Percentiles rank a stretch among this genome's conserved stretches.
phyloP scores from a whole-genome alignment of 2,888 invertebrate genomes.

The Pammene fasciana region DNA sequence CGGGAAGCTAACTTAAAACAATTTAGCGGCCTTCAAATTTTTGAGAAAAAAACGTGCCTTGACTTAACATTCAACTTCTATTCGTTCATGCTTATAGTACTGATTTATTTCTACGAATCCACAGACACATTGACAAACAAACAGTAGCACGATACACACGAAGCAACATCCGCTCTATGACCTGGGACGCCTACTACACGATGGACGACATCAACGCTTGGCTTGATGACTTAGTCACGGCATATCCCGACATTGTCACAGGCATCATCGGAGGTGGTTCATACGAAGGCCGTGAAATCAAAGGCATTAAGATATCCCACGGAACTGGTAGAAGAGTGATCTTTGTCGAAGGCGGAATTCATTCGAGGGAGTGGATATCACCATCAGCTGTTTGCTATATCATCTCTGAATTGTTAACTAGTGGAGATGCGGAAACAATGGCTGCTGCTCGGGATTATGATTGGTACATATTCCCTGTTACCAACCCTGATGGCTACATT shows the following conservation, averaged over 20 bases:
- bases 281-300: slow-evolving; percentile 73
- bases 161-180: slow-evolving; percentile 64
- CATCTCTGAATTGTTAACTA: slow-evolving; percentile 84
- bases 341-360: slow-evolving; percentile 83
- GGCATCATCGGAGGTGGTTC: slow-evolving; percentile 69
- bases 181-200: slow-evolving; percentile 85
- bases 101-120: not conserved
- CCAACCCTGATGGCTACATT: slow-evolving; percentile 91
- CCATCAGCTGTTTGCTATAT: slow-evolving; percentile 85
- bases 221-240: slow-evolving; percentile 77
- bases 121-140: slow-evolving; percentile 81
- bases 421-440: slow-evolving; percentile 69
- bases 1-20: too few species aligned
- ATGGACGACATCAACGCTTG: slow-evolving; percentile 84
- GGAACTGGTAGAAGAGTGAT: slow-evolving; percentile 62
- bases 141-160: slow-evolving; percentile 58
- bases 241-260: slow-evolving; percentile 75
- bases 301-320: slow-evolving; percentile 78
- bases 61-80: too few species aligned
- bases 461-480: slow-evolving; percentile 89
- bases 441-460: slow-evolving; percentile 82
- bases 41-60: too few species aligned
- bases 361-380: slow-evolving; percentile 90
- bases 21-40: too few species aligned
- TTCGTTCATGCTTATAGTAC: too few species aligned